Evolutionary conservation across 1,140 invertebrate genomes (phyloP), one percentile per base, ranked within the genome.

Genomic region (Drosophila suzukii): DNA sequence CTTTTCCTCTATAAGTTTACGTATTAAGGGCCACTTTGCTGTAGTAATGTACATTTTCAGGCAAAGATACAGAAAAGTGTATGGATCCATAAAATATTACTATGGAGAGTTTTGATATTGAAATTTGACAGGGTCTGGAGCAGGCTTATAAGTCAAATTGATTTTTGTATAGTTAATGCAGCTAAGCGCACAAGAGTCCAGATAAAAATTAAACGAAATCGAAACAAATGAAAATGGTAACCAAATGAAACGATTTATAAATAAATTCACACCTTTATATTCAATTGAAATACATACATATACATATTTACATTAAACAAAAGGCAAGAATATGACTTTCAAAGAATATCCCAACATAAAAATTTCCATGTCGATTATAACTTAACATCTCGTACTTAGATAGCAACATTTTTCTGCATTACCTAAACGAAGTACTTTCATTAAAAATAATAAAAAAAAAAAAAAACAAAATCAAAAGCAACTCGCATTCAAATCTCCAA

Each of bases 341-440:
- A 80, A 56, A 57, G 62, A 75, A 88, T 83, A 82, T 61, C 66
- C 78, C 74, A 62, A 56, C 53, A 76, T 66, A 62, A 61, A 61
- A 82, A 78, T 76, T 88, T 79, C 73, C 82, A 86, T 82, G 83
- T 86, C 83, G 83, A 86, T 86, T 86, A 86, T 79, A 65, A 76
- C 54, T 81, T 66, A 81, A 77, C 83, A 82, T 62, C 78, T 83
- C 77, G 75, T 83, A 89, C 73, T 88, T 88, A 88, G 83, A 88
- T 88, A 88, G 83, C 84, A 80, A 89, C 84, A 89, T 89, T 88
- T 86, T 80, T 89, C 80, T 84, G 81, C 67, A 71, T 71, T 71
- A 71, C 51, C 67, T 71, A 79, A 75, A 38, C 57, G 50, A 71
- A 75, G 39, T 53, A 59, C 50, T 76, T 78, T 78, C 75, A 78